Conservation (phyloP, 2,888 invertebrate species). For the Lochmaea crataegi region DNA sequence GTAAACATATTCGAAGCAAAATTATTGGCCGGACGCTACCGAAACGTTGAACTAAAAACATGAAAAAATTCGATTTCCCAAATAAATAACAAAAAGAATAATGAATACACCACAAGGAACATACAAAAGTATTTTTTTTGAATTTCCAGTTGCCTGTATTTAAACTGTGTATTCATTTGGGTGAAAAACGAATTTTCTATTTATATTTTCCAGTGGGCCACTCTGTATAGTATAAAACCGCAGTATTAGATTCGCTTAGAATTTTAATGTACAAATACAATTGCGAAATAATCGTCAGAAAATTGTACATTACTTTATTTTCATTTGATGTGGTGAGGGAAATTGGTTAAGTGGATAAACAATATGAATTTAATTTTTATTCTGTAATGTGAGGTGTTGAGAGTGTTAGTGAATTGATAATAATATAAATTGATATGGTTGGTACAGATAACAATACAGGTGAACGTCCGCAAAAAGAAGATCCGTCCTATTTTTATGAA, state of each 20-base stretch:
- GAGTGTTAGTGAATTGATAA: background rate
- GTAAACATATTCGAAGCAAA: too few relatives aligned
- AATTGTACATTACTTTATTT: background rate
- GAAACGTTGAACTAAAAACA: too few relatives aligned
- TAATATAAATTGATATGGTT: background rate
- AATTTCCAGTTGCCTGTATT: too few relatives aligned
- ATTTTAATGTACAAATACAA: background rate
- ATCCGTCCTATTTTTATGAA: conserved; percentile 2
- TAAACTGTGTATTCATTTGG: too few relatives aligned
- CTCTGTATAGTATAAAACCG: background rate
- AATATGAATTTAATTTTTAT: background rate
- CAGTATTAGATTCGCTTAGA: background rate
- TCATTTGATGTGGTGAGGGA: conserved; percentile 12
- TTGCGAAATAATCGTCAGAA: conserved; percentile 4
- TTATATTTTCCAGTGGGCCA: background rate
- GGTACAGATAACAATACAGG: background rate
- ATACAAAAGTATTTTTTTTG: too few relatives aligned
- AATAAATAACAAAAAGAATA: too few relatives aligned
- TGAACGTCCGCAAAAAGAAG: background rate
- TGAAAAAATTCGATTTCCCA: too few relatives aligned
- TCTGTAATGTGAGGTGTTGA: background rate
- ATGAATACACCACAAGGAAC: too few relatives aligned
- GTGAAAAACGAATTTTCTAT: too few relatives aligned
- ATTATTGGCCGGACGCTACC: too few relatives aligned
- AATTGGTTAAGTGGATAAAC: conserved; percentile 1